Conservation (phyloP, 1,140 invertebrate genomes). For the Conus ventricosus region DNA sequence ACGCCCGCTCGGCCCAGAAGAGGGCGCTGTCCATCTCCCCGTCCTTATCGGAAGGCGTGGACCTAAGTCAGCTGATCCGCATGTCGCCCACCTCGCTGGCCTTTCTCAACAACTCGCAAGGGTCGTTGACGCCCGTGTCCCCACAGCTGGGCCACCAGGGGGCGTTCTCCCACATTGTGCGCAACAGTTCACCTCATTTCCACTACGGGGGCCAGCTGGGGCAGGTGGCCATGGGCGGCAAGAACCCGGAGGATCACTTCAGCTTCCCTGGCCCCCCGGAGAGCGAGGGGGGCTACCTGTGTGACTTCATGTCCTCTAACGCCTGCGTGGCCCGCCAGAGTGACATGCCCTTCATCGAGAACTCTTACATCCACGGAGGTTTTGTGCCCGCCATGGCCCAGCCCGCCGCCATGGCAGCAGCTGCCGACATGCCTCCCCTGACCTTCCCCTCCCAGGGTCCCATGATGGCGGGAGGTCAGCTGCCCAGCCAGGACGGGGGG, state of each 20-base stretch:
- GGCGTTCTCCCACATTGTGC: constrained; percentile 95
- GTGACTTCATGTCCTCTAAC: constrained; percentile 61
- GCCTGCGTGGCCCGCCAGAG: constrained; percentile 65
- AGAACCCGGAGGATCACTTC: constrained; percentile 42
- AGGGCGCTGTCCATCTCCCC: constrained; percentile 94
- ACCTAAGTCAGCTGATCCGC: constrained; percentile 92
- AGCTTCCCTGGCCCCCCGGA: constrained; percentile 59
- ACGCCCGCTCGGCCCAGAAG: constrained; percentile 77
- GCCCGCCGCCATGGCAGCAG: constrained; percentile 25
- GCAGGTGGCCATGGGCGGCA: constrained; percentile 56
- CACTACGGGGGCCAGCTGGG: constrained; percentile 26
- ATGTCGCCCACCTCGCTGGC: constrained; percentile 95
- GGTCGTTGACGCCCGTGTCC: constrained; percentile 60
- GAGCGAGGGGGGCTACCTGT: constrained; percentile 52
- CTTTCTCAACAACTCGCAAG: constrained; percentile 91
- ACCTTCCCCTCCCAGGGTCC: background rate
- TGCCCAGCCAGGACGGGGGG: constrained; percentile 13
- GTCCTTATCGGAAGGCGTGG: constrained; percentile 91
- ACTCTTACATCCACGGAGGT: constrained; percentile 43
- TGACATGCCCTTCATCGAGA: constrained; percentile 66
- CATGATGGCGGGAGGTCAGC: background rate
- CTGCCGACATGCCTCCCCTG: background rate
- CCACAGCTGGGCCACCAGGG: constrained; percentile 48
- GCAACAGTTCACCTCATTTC: constrained; percentile 78
- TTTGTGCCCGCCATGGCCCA: background rate